Percentiles rank a stretch among this genome's conserved stretches.
phyloP scores from a whole-genome alignment of 2,113 vertebrate species.

The Triplophysa siluroides region DNA sequence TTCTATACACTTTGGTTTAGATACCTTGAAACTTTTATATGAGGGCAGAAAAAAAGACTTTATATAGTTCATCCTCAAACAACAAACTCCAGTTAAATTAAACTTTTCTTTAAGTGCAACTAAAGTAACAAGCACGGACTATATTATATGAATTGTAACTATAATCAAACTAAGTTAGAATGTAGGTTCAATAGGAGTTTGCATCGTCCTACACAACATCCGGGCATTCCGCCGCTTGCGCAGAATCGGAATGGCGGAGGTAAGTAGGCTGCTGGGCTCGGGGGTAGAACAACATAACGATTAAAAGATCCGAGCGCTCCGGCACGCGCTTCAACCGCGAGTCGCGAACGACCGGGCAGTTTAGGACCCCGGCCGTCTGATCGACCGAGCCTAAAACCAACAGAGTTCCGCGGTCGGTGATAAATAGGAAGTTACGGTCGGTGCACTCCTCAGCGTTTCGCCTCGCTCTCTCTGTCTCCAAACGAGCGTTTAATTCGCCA shows the following conservation, averaged over 20 bases:
- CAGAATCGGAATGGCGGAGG: constrained; percentile 83
- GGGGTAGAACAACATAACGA: constrained; percentile 63
- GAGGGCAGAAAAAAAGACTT: too few species aligned
- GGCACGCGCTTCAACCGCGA: constrained; percentile 27
- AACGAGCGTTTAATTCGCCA: constrained; percentile 66
- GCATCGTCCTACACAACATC: constrained; percentile 73
- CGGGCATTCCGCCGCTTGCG: constrained; percentile 76
- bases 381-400: constrained; percentile 45
- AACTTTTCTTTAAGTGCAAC: too few species aligned
- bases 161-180: constrained; percentile 9
- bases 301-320: constrained; percentile 53
- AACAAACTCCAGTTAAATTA: too few species aligned
- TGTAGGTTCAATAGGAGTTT: constrained; percentile 54
- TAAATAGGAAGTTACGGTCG: constrained; percentile 63
- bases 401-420: constrained; percentile 38
- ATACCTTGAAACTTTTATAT: background rate
- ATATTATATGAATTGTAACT: background rate
- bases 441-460: constrained; percentile 67
- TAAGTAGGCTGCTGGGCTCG: constrained; percentile 70
- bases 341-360: constrained; percentile 33
- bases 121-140: too few species aligned
- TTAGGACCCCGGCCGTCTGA: constrained; percentile 33
- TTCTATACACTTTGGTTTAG: too few species aligned
- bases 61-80: too few species aligned
- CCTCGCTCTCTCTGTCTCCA: constrained; percentile 65